A percentile compares a stretch with the other conserved stretches of the same genome.
phyloP scores from a whole-genome alignment of 2,888 invertebrate species.

The Entomobrya proxima region DNA sequence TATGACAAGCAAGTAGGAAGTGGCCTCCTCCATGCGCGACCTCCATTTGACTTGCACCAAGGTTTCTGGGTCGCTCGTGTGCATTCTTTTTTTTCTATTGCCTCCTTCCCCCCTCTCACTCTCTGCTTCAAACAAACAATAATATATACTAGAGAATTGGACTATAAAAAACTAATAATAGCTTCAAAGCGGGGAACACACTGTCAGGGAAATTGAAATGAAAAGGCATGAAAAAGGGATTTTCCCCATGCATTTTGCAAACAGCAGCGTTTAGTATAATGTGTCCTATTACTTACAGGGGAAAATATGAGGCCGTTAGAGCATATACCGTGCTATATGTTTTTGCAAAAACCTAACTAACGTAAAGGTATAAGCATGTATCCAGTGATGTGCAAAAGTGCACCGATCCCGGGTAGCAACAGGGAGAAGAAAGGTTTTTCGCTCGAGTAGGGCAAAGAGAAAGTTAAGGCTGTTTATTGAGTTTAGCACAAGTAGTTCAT shows the following conservation, averaged over 20 bases:
- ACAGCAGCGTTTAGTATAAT: background rate
- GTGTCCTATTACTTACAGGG: too few species aligned
- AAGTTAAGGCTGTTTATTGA: background rate
- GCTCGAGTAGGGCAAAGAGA: conserved; percentile 7
- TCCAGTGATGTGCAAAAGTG: background rate
- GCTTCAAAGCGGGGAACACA: background rate
- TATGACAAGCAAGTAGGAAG: conserved; percentile 20
- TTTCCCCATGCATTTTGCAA: background rate
- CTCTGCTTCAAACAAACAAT: background rate
- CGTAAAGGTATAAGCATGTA: too few species aligned
- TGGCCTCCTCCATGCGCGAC: conserved; percentile 56
- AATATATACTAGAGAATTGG: background rate
- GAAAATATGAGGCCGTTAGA: too few species aligned
- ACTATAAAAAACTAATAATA: conserved; percentile 7
- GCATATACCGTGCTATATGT: too few species aligned
- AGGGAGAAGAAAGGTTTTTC: conserved; percentile 38
- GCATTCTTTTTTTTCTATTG: conserved; percentile 52
- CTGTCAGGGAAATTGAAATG: conserved; percentile 1
- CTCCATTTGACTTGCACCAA: conserved; percentile 57
- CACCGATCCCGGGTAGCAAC: conserved; percentile 40
- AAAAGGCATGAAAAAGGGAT: background rate
- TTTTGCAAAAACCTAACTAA: too few species aligned
- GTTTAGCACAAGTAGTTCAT: background rate
- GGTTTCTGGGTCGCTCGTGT: conserved; percentile 59
- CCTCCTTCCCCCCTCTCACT: background rate